Evolutionary conservation across 2,113 vertebrate species (phyloP).

Genomic region (Ctenodactylus gundi): DNA sequence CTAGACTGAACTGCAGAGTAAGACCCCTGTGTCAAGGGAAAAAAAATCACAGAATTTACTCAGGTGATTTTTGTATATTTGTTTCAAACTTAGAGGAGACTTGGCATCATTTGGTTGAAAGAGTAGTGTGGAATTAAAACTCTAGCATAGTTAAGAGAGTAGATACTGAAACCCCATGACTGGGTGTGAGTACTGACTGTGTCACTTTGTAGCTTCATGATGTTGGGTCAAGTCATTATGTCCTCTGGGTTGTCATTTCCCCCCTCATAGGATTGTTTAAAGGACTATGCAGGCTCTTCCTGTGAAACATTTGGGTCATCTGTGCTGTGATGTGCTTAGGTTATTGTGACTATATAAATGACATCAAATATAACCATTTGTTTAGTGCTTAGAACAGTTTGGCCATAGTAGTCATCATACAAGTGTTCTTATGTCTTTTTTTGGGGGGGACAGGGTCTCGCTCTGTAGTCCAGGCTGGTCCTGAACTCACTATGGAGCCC

Average conservation of each 20-base stretch:
- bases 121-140: background rate
- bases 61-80: constrained; percentile 5
- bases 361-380: background rate
- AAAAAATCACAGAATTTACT: background rate
- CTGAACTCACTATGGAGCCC: too few relatives aligned
- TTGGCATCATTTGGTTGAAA: constrained; percentile 5
- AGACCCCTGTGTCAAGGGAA: too few relatives aligned
- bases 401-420: background rate
- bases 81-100: background rate
- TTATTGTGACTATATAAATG: background rate
- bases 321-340: background rate
- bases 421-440: background rate
- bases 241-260: background rate
- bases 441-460: too few relatives aligned
- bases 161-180: background rate
- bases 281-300: background rate
- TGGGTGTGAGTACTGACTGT: background rate
- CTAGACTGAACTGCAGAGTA: too few relatives aligned
- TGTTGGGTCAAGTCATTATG: background rate
- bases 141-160: background rate
- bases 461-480: too few relatives aligned
- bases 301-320: background rate
- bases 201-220: background rate
- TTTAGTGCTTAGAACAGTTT: background rate
- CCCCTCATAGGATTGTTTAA: background rate